A percentile compares a stretch with the other conserved stretches of the same genome.
phyloP scores from a whole-genome alignment of 2,797 vertebrate species.

The Esox masquinongy region DNA sequence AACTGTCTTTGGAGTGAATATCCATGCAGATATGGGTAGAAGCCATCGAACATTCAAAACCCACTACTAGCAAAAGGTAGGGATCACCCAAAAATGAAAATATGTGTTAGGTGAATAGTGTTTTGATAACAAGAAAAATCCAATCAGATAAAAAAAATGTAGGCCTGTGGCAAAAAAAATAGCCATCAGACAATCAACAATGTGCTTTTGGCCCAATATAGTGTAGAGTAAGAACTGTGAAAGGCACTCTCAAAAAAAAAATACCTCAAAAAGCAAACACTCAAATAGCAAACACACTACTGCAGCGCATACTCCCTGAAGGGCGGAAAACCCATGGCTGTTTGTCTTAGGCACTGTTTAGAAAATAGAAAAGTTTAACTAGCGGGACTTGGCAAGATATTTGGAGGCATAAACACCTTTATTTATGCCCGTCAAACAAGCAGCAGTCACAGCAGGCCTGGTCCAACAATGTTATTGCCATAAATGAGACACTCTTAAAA shows the following conservation, averaged over 20 bases:
- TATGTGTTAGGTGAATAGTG: neutral
- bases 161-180: neutral
- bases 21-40: too few species aligned
- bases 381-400: slow-evolving; percentile 9
- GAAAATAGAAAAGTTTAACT: slow-evolving; percentile 28
- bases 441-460: slow-evolving; percentile 11
- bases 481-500: slow-evolving; percentile 40
- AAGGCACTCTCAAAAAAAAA: neutral
- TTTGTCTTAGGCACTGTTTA: slow-evolving; percentile 16
- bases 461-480: slow-evolving; percentile 29
- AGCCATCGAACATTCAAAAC: too few species aligned
- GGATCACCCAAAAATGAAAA: neutral
- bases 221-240: neutral
- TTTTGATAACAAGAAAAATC: neutral
- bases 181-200: neutral
- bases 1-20: too few species aligned
- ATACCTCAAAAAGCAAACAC: neutral
- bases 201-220: neutral
- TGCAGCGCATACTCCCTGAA: too few species aligned
- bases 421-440: slow-evolving; percentile 22
- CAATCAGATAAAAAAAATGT: neutral
- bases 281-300: slow-evolving; percentile 20
- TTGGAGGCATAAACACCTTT: slow-evolving; percentile 22
- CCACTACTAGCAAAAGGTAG: too few species aligned
- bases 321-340: slow-evolving; percentile 4